Base-by-base conservation (phyloP, 2,797 vertebrate genomes). In the Arnoldichthys spilopterus region DNA sequence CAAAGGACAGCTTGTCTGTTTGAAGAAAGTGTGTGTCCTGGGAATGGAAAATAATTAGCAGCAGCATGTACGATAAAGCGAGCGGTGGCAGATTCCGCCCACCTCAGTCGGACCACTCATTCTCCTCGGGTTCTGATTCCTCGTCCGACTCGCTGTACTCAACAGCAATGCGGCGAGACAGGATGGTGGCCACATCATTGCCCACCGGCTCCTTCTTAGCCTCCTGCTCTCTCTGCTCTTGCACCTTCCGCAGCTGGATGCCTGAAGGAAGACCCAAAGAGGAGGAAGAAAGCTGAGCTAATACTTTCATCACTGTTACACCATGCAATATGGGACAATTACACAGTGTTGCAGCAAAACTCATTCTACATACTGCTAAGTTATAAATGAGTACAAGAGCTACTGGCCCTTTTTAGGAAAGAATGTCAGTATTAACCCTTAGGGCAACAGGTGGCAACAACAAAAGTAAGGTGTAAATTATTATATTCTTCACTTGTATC, bases 61-160 rank as follows among this genome's bases (percentile, higher is more conserved):
- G 84, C 82, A 67, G 54, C 47, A 64, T 75, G 78, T 68, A 45
- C n/a, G 3, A 47, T 30, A 18, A 51, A 56, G 45, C 45, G 6
- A 15, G 30, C 53, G 24, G 18, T 40, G 1, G 37, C 32, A 24
- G 56, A 26, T 24, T 26, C 59, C 1, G 47, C 22, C 66, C 30
- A 4, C 40, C 71, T 93, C 90, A 96, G 91, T 96, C 95, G 0
- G 95, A 96, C 95, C 95, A 96, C 79, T 96, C 95, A n/a, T 96
- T 95, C 82, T 96, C 95, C 4, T 96, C 95, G 1, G 95, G 92
- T 75, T 96, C 95, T 0, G 95, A 96, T 84, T 96, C 95, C 1
- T 96, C 95, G 20, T 96, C 95, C 0, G 95, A 96, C 82, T 96
- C 95, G 16, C 95, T 96, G 92, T 96, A 96, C 83, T 96, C 95